Base-by-base conservation (phyloP, 1,140 invertebrate genomes). In the Thaumatotibia leucotreta region DNA sequence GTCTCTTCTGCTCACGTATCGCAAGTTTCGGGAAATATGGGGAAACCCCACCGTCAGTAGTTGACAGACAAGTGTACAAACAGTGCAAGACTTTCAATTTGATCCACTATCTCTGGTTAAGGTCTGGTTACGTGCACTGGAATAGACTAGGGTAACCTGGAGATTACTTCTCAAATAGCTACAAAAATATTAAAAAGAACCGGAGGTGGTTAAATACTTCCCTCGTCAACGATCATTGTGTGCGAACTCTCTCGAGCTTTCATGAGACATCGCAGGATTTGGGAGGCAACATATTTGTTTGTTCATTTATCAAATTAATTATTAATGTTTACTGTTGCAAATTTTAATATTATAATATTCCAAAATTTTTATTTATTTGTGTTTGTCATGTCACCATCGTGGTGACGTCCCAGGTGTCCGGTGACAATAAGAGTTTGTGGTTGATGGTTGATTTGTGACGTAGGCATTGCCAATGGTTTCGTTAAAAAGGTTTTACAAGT, bases 311-410 rank as follows among this genome's bases (percentile, higher is more conserved):
- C 14, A n/a, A n/a, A n/a, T n/a, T n/a, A n/a, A 39, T 39, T n/a
- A 39, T 39, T 39, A 1, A 35, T 35, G n/a, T 39, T 45, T 17
- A 45, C 1, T 45, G 33, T 1, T 35, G 9, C 20, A 33, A n/a
- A n/a, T 45, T 45, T 45, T 20, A 1, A 1, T 20, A n/a, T n/a
- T n/a, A n/a, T n/a, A n/a, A n/a, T n/a, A n/a, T n/a, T n/a, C n/a
- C n/a, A n/a, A n/a, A n/a, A n/a, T n/a, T n/a, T n/a, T n/a, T n/a
- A n/a, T n/a, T n/a, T n/a, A n/a, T n/a, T n/a, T n/a, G n/a, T n/a
- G n/a, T n/a, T n/a, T n/a, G n/a, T n/a, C n/a, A 65, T 69, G 58
- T 69, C 54, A 69, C 68, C 68, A 70, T 70, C 31, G 32, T 66
- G 10, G n/a, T 39, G 35, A 39, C n/a, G 6, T 39, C 35, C 10